These are phyloP conservation scores for Xyliphius kryptos DNA, from an alignment of 2,113 vertebrate species.

Conservation along the genomic window DNA sequence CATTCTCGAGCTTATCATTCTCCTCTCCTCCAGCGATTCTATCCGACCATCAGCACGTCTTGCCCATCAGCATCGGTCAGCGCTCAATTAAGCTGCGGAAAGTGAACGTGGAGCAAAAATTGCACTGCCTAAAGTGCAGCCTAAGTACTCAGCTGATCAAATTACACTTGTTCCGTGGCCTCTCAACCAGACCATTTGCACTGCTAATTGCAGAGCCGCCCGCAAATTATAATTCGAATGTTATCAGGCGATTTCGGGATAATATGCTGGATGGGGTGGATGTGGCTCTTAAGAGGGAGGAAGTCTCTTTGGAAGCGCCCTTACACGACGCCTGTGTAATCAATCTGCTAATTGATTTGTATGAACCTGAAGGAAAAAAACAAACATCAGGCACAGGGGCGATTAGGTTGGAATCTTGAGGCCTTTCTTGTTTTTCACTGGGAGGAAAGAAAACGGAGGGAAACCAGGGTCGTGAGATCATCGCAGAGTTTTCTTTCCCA, in stretches of 20 bases:
- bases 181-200: conserved; percentile 17
- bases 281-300: conserved; percentile 33
- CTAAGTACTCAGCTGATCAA: conserved; percentile 66
- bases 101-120: conserved; percentile 49
- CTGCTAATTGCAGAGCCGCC: conserved; percentile 28
- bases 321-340: conserved; percentile 12
- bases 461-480: neutral
- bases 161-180: conserved; percentile 44
- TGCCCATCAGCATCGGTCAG: conserved; percentile 68
- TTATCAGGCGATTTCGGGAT: conserved; percentile 32
- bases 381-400: conserved; percentile 4
- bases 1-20: conserved; percentile 40
- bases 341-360: conserved; percentile 18
- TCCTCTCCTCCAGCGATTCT: conserved; percentile 65
- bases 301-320: conserved; percentile 5
- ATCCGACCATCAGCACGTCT: conserved; percentile 69
- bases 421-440: conserved; percentile 8
- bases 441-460: neutral
- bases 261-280: conserved; percentile 26
- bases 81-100: conserved; percentile 65
- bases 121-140: conserved; percentile 68
- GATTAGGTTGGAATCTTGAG: conserved; percentile 8
- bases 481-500: neutral
- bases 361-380: neutral
- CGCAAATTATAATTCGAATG: conserved; percentile 34